A percentile compares a stretch with the other conserved stretches of the same genome.
Conservation (phyloP, 35 echinoderm and acorn worm species). For the Holothuria glaberrima region DNA sequence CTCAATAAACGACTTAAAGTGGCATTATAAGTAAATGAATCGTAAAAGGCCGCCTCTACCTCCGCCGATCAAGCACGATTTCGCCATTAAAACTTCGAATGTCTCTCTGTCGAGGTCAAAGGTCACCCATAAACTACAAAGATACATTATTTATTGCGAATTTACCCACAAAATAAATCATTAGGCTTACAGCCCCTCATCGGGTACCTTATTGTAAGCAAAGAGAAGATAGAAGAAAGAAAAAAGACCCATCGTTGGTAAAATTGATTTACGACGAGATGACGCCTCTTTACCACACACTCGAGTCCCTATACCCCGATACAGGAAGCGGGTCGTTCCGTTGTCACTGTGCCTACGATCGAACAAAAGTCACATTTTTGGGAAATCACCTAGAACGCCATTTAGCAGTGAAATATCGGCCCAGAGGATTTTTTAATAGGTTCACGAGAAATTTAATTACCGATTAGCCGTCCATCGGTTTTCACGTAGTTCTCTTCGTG, state of each 20-base stretch:
- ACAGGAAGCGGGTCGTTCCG: slow-evolving; percentile 36
- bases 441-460: slow-evolving; percentile 48
- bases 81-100: slow-evolving; percentile 34
- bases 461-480: slow-evolving; percentile 23
- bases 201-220: background rate
- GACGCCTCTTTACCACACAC: slow-evolving; percentile 26
- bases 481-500: background rate
- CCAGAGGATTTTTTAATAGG: background rate
- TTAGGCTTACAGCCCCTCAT: slow-evolving; percentile 10
- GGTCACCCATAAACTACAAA: slow-evolving; percentile 12
- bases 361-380: slow-evolving; percentile 41
- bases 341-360: background rate
- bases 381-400: slow-evolving; percentile 38
- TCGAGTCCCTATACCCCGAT: slow-evolving; percentile 9
- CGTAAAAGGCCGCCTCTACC: slow-evolving; percentile 17
- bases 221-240: background rate
- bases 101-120: slow-evolving; percentile 17
- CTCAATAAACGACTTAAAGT: slow-evolving; percentile 13
- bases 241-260: background rate
- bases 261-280: slow-evolving; percentile 45
- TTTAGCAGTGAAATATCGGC: slow-evolving; percentile 39
- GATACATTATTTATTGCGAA: slow-evolving; percentile 43
- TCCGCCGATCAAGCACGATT: slow-evolving; percentile 46
- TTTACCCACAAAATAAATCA: slow-evolving; percentile 33
- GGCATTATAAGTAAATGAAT: slow-evolving; percentile 33